Percentiles rank a stretch among this genome's conserved stretches.
Evolutionary conservation across 2,797 vertebrate genomes (phyloP).

Genomic region (Coccyzus lansbergi): DNA sequence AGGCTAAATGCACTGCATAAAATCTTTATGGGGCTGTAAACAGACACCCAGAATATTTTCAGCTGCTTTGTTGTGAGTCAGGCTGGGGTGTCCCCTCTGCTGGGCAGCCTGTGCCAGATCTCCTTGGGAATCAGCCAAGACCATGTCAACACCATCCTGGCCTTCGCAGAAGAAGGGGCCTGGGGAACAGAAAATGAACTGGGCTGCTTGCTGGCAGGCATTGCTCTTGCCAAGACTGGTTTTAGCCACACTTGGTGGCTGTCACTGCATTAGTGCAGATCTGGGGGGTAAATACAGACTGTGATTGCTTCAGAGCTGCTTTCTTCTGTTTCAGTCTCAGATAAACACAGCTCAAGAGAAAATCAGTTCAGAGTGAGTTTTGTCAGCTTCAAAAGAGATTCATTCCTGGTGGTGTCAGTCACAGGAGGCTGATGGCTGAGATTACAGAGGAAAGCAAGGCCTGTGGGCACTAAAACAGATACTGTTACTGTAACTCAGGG

Average conservation of each 20-base stretch:
- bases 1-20: slow-evolving; percentile 65
- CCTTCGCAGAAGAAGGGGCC: background rate
- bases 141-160: background rate
- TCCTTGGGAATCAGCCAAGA: background rate
- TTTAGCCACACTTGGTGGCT: background rate
- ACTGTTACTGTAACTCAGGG: background rate
- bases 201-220: background rate
- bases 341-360: slow-evolving; percentile 30
- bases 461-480: slow-evolving; percentile 35
- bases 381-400: slow-evolving; percentile 50
- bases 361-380: slow-evolving; percentile 45
- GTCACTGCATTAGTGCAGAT: background rate
- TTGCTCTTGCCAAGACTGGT: background rate
- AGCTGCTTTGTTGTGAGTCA: background rate
- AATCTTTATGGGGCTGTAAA: slow-evolving; percentile 60
- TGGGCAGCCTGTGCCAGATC: background rate
- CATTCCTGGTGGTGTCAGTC: slow-evolving; percentile 34
- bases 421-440: slow-evolving; percentile 20
- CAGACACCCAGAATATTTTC: background rate
- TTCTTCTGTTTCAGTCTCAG: background rate
- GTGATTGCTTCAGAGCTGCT: background rate
- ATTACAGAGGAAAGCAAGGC: slow-evolving; percentile 40
- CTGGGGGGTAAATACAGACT: background rate
- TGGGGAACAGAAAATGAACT: background rate
- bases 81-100: background rate